phyloP scores from a whole-genome alignment of 2,113 vertebrate genomes.

The Corydoras sp. region DNA sequence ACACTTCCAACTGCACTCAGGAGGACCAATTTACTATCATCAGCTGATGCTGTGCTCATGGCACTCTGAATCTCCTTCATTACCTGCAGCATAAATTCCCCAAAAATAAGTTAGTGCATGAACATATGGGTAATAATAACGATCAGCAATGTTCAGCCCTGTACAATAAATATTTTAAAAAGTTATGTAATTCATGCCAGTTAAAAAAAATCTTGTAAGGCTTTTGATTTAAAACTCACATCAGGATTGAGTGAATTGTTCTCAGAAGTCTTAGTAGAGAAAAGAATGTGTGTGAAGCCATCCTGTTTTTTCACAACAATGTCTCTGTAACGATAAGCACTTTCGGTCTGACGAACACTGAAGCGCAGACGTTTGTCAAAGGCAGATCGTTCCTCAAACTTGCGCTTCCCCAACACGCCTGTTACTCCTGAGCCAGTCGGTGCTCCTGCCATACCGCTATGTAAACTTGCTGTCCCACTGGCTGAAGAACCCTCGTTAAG shows the following conservation, averaged over 20 bases:
- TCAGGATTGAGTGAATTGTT: constrained; percentile 95
- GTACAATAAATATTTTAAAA: not conserved
- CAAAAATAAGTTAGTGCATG: not conserved
- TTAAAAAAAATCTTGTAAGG: too few relatives aligned
- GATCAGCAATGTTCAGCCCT: not conserved
- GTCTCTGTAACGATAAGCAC: constrained; percentile 93
- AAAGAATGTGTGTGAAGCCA: constrained; percentile 93
- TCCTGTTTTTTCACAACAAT: constrained; percentile 97
- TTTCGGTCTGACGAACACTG: constrained; percentile 94
- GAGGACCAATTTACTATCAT: constrained; percentile 93
- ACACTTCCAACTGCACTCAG: constrained; percentile 85
- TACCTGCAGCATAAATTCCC: constrained; percentile 67
- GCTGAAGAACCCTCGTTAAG: constrained; percentile 78
- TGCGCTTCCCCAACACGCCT: constrained; percentile 69
- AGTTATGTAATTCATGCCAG: not conserved
- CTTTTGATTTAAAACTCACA: constrained; percentile 51
- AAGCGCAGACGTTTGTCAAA: constrained; percentile 92
- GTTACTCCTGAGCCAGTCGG: constrained; percentile 46
- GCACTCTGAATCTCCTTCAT: constrained; percentile 99
- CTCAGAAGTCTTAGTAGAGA: constrained; percentile 92
- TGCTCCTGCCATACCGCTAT: constrained; percentile 68
- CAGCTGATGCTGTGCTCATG: constrained; percentile 87
- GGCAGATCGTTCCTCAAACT: constrained; percentile 80
- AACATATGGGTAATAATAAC: not conserved
- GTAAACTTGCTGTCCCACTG: constrained; percentile 71